These are phyloP conservation scores for Proisotoma minuta DNA, from an alignment of 2,888 invertebrate genomes.

Conservation along the genomic window DNA sequence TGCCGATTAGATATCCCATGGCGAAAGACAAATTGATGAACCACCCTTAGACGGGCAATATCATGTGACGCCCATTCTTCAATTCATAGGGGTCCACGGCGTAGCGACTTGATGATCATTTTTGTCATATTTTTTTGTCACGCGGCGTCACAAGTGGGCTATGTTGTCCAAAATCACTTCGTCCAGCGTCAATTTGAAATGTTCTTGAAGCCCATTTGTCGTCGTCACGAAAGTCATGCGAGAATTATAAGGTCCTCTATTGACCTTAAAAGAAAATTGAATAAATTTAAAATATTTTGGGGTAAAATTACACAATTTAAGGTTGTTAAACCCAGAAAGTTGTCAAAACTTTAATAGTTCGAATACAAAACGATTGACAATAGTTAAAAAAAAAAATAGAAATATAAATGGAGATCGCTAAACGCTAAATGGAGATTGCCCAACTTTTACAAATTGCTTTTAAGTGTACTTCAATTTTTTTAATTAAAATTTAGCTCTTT, in stretches of 20 bases:
- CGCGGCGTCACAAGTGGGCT: conserved; percentile 91
- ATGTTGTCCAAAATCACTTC: conserved; percentile 98
- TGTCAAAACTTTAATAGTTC: too few species aligned
- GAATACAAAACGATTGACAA: too few species aligned
- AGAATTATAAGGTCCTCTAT: conserved; percentile 72
- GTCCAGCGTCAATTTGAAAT: conserved; percentile 87
- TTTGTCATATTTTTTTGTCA: conserved; percentile 88
- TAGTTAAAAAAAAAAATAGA: too few species aligned
- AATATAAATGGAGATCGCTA: too few species aligned
- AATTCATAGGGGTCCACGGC: conserved; percentile 87
- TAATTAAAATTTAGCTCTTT: too few species aligned
- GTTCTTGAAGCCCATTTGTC: conserved; percentile 81
- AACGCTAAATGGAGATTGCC: too few species aligned
- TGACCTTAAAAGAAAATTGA: neutral
- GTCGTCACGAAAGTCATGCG: conserved; percentile 97
- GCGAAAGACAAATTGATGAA: conserved; percentile 98
- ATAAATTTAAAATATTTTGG: too few species aligned
- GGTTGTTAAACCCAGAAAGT: too few species aligned
- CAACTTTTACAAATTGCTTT: too few species aligned
- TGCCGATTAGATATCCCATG: conserved; percentile 90
- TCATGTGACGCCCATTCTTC: conserved; percentile 83
- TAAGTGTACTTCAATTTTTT: too few species aligned
- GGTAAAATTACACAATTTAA: too few species aligned
- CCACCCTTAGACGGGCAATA: conserved; percentile 91
- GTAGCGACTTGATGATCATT: conserved; percentile 96